These are phyloP conservation scores for Bimastos eiseni DNA, from an alignment of 2,888 invertebrate species.

Conservation along the genomic window DNA sequence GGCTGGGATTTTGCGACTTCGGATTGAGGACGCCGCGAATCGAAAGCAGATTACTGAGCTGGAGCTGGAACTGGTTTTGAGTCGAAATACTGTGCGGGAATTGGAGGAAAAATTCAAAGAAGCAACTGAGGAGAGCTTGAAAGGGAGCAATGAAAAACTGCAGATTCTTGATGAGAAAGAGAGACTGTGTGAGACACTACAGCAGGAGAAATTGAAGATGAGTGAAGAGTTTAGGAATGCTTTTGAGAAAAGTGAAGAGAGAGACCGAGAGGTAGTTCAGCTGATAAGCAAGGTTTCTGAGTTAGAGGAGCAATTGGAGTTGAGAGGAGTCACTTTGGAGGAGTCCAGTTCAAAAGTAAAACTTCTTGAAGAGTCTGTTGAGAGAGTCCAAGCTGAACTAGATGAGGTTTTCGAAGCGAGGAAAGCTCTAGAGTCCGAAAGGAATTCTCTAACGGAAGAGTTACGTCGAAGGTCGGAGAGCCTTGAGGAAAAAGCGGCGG, in stretches of 20 bases:
- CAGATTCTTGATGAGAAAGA: neutral
- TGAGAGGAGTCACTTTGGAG: neutral
- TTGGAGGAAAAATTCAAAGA: conserved; percentile 19
- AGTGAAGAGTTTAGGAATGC: neutral
- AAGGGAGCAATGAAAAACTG: neutral
- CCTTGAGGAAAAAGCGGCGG: neutral
- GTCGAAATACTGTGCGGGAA: neutral
- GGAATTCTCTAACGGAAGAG: neutral
- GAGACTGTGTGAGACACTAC: neutral
- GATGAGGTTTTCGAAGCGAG: neutral
- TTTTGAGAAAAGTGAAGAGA: neutral
- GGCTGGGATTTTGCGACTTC: neutral
- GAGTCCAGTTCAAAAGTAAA: neutral
- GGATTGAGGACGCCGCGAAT: neutral
- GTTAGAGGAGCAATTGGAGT: neutral
- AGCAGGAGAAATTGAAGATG: neutral
- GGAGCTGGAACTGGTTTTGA: neutral
- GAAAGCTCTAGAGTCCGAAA: neutral
- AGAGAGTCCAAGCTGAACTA: neutral
- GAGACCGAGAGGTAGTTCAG: neutral
- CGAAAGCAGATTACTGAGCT: neutral
- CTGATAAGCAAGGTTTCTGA: conserved; percentile 22
- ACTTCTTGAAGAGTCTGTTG: neutral
- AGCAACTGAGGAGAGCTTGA: neutral
- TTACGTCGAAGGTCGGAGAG: neutral